Base-by-base conservation (phyloP, 2,888 invertebrate genomes). In the Synanthedon vespiformis region DNA sequence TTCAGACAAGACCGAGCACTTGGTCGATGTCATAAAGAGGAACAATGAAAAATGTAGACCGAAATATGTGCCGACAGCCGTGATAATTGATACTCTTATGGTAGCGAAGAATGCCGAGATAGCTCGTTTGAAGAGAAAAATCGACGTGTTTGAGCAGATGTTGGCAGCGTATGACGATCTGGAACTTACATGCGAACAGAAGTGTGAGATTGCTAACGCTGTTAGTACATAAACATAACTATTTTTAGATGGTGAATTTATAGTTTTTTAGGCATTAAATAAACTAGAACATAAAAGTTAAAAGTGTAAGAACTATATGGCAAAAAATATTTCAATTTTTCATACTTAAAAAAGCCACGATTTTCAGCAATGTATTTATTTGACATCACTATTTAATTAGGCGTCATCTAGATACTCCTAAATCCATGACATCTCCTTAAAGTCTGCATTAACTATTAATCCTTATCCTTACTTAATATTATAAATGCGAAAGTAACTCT, bases 1-100 rank as follows among this genome's bases (percentile, higher is more conserved):
- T 53, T 82, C 89, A 47, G 89, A 89, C 54, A 83, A 89, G 60
- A 80, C 83, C 48, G 89, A 89, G 66, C 89, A 90, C 61, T 80
- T 90, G 57, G 75, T 90, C 22, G 90, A 90, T 52, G 65, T 89
- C 53, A 85, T 89, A 53, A 88, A 85, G 59, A 67, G 80, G 40
- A 87, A 88, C 65, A 82, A 81, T 52, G 80, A 81, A 50, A 75
- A 61, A 4, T 53, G 76, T 53, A 68, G 74, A 3, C 71, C 78
- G 2, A 85, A 86, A 64, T 86, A 84, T 54, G 58, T 87, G 50
- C 85, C 87, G 0, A 84, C 83, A 0, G 71, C 77, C 52, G 83
- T 85, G 34, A 85, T 87, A 34, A 82, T 87, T 6, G 76, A 83
- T 54, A 86, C 82, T 4, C 61, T 87, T 34, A 77, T 85, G 82